Conservation (phyloP, 2,888 invertebrate species). For the Eupithecia dodoneata region DNA sequence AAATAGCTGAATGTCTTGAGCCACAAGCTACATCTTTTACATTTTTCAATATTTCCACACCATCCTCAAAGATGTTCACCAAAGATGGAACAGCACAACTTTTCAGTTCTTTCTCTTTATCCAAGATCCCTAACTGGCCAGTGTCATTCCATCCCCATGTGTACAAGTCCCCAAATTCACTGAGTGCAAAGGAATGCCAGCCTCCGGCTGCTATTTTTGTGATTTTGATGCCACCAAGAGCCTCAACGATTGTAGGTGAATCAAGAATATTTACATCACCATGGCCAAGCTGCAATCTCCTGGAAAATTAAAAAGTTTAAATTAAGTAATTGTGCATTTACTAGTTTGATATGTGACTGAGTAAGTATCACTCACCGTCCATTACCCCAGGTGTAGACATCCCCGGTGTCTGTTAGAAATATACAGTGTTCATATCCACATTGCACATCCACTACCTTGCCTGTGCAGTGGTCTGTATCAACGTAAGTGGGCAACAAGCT, state of each 20-base stretch:
- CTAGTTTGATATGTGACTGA: background rate
- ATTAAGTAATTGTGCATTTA: background rate
- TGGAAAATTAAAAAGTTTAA: constrained; percentile 59
- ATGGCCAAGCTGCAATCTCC: constrained; percentile 94
- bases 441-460: constrained; percentile 85
- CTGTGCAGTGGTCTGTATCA: constrained; percentile 77
- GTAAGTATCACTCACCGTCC: constrained; percentile 86
- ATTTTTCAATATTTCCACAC: constrained; percentile 75
- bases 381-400: constrained; percentile 92
- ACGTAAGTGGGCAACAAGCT: constrained; percentile 85
- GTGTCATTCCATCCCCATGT: constrained; percentile 96
- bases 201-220: constrained; percentile 90
- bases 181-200: constrained; percentile 93
- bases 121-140: constrained; percentile 91
- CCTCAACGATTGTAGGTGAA: constrained; percentile 87
- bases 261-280: constrained; percentile 86
- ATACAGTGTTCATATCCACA: constrained; percentile 94
- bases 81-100: constrained; percentile 68
- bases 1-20: constrained; percentile 88
- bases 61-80: constrained; percentile 68
- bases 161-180: constrained; percentile 92
- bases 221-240: constrained; percentile 90
- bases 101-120: constrained; percentile 55
- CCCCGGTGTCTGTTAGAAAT: constrained; percentile 87
- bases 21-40: constrained; percentile 89